Conservation (phyloP, 1,140 invertebrate species). For the Drepana arcuata region DNA sequence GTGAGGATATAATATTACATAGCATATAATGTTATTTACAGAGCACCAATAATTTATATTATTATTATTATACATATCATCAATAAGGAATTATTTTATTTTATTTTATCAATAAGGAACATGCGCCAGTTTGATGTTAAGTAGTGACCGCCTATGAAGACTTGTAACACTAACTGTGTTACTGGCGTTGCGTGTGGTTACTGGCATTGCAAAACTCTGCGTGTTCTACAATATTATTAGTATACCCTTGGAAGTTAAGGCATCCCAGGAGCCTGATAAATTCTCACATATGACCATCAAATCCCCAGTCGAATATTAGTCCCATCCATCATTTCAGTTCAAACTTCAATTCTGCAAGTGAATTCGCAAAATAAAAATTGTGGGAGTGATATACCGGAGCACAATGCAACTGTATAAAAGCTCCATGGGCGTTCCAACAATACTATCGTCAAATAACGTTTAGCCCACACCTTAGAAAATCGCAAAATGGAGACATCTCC, state of each 20-base stretch:
- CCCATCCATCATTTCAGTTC: constrained; percentile 55
- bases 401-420: constrained; percentile 47
- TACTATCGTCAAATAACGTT: constrained; percentile 68
- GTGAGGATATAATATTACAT: no score
- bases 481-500: constrained; percentile 66
- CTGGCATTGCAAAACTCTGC: no score
- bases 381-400: constrained; percentile 60
- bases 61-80: no score
- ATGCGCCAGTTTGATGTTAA: no score
- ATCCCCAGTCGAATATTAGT: constrained; percentile 23
- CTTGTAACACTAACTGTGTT: no score
- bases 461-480: constrained; percentile 70
- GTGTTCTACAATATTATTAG: neutral
- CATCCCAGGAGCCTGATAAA: constrained; percentile 57
- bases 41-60: no score
- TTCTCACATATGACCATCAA: constrained; percentile 33
- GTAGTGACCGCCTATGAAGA: no score
- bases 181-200: no score
- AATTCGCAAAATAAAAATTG: constrained; percentile 58
- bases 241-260: constrained; percentile 4
- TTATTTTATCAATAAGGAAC: no score
- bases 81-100: no score
- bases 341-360: constrained; percentile 45
- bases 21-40: no score
- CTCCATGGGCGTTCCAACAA: constrained; percentile 56